Evolutionary conservation across 2,797 vertebrate species (phyloP), one percentile per base, ranked within the genome.

Genomic region (Netta rufina): DNA sequence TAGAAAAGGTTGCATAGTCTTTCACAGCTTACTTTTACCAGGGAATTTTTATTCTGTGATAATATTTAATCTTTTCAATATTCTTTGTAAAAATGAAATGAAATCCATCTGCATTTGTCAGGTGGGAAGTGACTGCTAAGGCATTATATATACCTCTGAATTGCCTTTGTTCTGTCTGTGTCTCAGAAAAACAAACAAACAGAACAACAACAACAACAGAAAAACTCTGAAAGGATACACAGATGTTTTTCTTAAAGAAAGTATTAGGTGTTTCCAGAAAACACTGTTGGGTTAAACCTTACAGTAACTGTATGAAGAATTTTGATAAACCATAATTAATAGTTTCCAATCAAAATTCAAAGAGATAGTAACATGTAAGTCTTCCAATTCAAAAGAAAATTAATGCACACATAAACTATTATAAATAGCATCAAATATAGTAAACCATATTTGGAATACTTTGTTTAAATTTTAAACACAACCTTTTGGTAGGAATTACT

Each of bases 341-440:
- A 77, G 89, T 89, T 95, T 76, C 45, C 49, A 89, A 72, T 79
- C 60, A 94, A 80, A 61, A 92, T 94, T 96, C 92, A 96, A 90
- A 94, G 88, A 90, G 49, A 77, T 74, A 83, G 43, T 83, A 83
- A 81, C 20, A 80, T 16, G 30, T 66, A 93, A 92, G 62, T 33
- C 65, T 87, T 83, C 54, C 78, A 96, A 94, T 96, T 94, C 89
- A 87, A 89, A 94, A 80, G 60, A 92, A 94, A 95, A 95, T 90
- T 95, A 93, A 92, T 94, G 77, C 94, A 92, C 76, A 84, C 32
- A 87, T 67, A 94, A 95, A 41, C 39, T 18, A 69, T 89, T 95
- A 92, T 76, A 94, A 94, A 90, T 82, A 90, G 65, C 86, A 89
- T 89, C 53, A 94, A 93, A 92, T 90, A 80, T 24, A 85, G 45